Base-by-base conservation (phyloP, 2,797 vertebrate genomes). In the Hoplostethus mediterraneus region DNA sequence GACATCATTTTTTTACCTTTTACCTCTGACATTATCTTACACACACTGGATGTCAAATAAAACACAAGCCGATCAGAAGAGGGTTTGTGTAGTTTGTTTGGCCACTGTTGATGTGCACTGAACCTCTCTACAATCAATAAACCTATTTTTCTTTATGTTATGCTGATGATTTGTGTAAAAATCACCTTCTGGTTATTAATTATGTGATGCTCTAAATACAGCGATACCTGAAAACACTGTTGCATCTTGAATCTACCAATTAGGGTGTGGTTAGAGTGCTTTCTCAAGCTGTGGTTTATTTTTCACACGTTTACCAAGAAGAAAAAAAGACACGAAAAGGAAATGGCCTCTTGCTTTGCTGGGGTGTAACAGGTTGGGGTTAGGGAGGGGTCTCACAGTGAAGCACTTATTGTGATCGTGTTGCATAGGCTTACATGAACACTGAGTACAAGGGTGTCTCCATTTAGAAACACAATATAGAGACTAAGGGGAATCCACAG, bases 301-400 rank as follows among this genome's bases (percentile, higher is more conserved):
- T 74, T 38, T 53, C 5, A 71, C 66, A 59, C 66, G 5, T 63
- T 31, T 0, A 36, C 31, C 51, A 14, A 67, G 45, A 40, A 47
- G 28, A 17, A 49, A 7, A 59, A 36, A 45, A 14, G 63, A 52
- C 64, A 17, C n/a, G 53, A 55, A 86, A 75, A 64, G 70, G 79
- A 89, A 85, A 80, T 6, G 48, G 64, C 36, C 36, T 3, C 11
- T 59, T 66, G 44, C 56, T 54, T 70, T 38, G 59, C 38, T 17
- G n/a, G 13, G 56, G 36, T 63, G 62, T 2, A 16, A 5, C 1
- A 7, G 31, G 8, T 30, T 54, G 72, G 40, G 61, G 61, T 14
- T 10, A 74, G 75, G 83, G 87, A 75, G 87, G 63, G 73, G 73
- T 66, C 47, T 5, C 4, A 0, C 3, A 56, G 66, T 54, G 74